phyloP scores from a whole-genome alignment of 2,113 vertebrate species.

The Pterocles gutturalis region DNA sequence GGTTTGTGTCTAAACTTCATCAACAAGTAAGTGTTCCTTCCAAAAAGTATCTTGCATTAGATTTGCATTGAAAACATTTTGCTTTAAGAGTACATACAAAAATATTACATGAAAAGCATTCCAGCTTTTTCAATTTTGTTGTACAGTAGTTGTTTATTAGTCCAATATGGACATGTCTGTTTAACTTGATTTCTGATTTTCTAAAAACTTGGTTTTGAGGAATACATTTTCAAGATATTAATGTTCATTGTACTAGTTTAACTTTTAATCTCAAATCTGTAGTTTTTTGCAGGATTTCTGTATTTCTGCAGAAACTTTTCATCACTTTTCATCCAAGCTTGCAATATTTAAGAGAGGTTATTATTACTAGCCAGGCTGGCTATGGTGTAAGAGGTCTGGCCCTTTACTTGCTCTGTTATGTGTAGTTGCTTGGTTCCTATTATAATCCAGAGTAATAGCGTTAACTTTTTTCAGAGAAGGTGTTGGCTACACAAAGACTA shows the following conservation, averaged over 20 bases:
- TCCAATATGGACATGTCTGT: not conserved
- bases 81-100: not conserved
- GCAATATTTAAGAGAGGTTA: not conserved
- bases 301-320: not conserved
- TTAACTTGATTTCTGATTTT: not conserved
- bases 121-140: not conserved
- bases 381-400: not conserved
- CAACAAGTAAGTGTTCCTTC: not conserved
- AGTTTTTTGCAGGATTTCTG: not conserved
- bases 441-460: not conserved
- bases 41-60: not conserved
- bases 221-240: not conserved
- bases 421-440: not conserved
- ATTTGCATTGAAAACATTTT: not conserved
- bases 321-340: not conserved
- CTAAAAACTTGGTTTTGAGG: not conserved
- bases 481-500: not conserved
- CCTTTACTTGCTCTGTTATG: not conserved
- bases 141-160: not conserved
- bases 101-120: not conserved
- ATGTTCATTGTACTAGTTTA: accelerated
- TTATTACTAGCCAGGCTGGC: not conserved
- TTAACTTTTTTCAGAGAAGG: not conserved
- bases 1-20: not conserved
- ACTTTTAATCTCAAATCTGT: not conserved